Conservation (phyloP, 2,113 vertebrate species). For the Rhinoderma darwinii region DNA sequence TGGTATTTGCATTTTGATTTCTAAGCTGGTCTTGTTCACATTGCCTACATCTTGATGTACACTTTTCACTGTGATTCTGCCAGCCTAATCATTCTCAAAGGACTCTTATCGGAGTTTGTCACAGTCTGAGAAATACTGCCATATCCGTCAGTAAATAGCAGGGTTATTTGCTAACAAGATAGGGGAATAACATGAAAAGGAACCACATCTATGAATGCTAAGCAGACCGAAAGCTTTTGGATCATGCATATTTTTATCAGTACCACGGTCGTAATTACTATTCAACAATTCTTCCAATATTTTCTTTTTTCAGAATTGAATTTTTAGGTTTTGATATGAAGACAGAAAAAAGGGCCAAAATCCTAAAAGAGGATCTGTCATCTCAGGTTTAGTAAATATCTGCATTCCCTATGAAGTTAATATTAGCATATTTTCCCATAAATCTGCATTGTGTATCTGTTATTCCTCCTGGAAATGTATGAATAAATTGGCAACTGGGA, state of each 20-base stretch:
- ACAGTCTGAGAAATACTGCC: conserved; percentile 62
- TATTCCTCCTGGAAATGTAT: no score
- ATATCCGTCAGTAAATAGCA: conserved; percentile 65
- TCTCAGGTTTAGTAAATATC: no score
- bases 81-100: conserved; percentile 55
- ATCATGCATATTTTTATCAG: background rate
- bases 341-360: no score
- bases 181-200: conserved; percentile 46
- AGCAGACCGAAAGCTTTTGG: background rate
- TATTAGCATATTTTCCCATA: no score
- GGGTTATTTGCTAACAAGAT: conserved; percentile 64
- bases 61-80: conserved; percentile 51
- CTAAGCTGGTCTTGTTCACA: conserved; percentile 40
- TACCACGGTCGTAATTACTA: background rate
- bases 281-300: background rate
- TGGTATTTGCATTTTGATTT: conserved; percentile 59
- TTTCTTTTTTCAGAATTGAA: background rate
- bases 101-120: conserved; percentile 39
- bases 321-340: background rate
- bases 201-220: conserved; percentile 1
- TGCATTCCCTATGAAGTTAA: no score
- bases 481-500: no score
- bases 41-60: conserved; percentile 32
- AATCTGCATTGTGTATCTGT: no score
- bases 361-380: no score